Evolutionary conservation across 2,888 invertebrate genomes (phyloP).

Genomic region (Drosophila bunnanda): DNA sequence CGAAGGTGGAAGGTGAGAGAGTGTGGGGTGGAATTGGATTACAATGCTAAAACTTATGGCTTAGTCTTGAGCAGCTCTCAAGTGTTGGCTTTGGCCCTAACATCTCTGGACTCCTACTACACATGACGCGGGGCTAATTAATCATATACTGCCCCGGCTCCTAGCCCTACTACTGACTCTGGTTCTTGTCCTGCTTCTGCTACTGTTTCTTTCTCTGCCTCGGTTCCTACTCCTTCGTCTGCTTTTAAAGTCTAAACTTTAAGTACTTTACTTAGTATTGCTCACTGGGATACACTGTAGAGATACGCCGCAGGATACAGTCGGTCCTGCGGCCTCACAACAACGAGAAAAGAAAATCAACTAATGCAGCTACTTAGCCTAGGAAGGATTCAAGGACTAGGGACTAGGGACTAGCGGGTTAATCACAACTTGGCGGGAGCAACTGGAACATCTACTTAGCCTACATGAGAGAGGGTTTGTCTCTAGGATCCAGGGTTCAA

Average conservation of each 20-base stretch:
- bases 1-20: constrained; percentile 1
- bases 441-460: constrained; percentile 26
- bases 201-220: neutral
- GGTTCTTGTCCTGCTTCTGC: neutral
- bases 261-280: constrained; percentile 73
- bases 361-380: constrained; percentile 56
- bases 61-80: constrained; percentile 47
- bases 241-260: constrained; percentile 25
- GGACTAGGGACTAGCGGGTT: constrained; percentile 5
- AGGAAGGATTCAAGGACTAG: constrained; percentile 23
- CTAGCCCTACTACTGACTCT: constrained; percentile 37
- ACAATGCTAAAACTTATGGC: constrained; percentile 69
- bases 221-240: neutral
- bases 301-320: constrained; percentile 47
- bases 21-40: constrained; percentile 50
- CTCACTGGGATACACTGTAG: constrained; percentile 75
- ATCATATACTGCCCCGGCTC: constrained; percentile 53
- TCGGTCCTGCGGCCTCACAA: constrained; percentile 26
- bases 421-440: constrained; percentile 29
- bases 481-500: constrained; percentile 46
- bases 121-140: constrained; percentile 56
- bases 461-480: constrained; percentile 18
- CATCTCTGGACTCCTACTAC: constrained; percentile 35
- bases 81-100: constrained; percentile 22
- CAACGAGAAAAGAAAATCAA: constrained; percentile 25